Evolutionary conservation across 1,140 invertebrate species (phyloP), one percentile per base, ranked within the genome.

Genomic region (Phocides pigmalion): DNA sequence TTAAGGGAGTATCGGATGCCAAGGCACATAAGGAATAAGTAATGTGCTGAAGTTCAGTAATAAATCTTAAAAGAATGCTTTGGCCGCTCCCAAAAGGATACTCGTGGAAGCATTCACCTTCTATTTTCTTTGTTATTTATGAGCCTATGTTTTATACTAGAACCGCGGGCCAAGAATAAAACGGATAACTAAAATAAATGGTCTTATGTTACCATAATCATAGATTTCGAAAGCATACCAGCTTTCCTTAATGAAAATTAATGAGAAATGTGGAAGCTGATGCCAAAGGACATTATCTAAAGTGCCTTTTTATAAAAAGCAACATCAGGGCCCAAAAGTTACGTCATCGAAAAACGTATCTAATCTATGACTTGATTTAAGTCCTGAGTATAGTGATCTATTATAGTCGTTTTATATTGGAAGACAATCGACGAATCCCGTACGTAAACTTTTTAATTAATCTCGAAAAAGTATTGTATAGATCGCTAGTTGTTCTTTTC

Each of bases 61-160:
- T 90, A 90, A 90, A 90, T 90, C 88, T 89, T 89, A 87, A 90
- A 90, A 90, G 87, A 90, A 90, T 90, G 85, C 87, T 90, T 81
- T 84, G 84, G 79, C 78, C 81, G 86, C 77, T 86, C 86, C 87
- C 86, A 85, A 89, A 90, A 90, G 87, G 88, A 89, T 90, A 88
- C 88, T 87, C 78, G 75, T 85, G 73, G 86, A 84, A 87, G 28
- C 84, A 65, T 88, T 88, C 86, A 88, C 86, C 88, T 90, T 89
- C 88, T 89, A 90, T 90, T 89, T 90, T 82, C 83, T 81, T 65
- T 66, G 85, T 90, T 88, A 90, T 90, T 90, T 90, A 90, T 88
- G 84, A 76, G 78, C 80, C 85, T 82, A 88, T 90, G 87, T 81
- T 87, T 86, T 88, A 82, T 85, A 84, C 80, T 76, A 78, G 76